These are phyloP conservation scores for Drosophila sechellia DNA, from an alignment of 1,140 invertebrate species.

Conservation along the genomic window DNA sequence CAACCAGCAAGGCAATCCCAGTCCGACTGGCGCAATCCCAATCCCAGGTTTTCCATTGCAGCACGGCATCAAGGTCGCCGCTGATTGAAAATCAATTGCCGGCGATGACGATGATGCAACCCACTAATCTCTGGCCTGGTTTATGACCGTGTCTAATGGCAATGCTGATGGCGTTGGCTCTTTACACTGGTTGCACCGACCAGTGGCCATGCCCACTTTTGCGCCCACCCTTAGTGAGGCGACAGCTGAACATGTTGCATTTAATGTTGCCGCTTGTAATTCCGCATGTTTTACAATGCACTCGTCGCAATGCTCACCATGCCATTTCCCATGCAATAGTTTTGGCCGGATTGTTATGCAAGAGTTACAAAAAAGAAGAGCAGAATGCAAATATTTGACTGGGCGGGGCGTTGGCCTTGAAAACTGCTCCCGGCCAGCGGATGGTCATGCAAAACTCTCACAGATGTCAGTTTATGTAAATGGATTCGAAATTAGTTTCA, in stretches of 20 bases:
- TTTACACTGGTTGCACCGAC: background rate
- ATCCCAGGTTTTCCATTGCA: slow-evolving; percentile 24
- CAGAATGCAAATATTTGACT: slow-evolving; percentile 70
- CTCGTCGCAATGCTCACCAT: slow-evolving; percentile 26
- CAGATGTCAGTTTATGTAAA: slow-evolving; percentile 80
- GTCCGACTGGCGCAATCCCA: background rate
- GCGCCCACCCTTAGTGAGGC: background rate
- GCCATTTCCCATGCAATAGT: slow-evolving; percentile 45
- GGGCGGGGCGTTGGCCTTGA: slow-evolving; percentile 24
- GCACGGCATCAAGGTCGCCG: slow-evolving; percentile 43
- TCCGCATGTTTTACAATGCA: slow-evolving; percentile 67
- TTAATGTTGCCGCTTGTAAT: slow-evolving; percentile 74
- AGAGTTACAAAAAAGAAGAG: slow-evolving; percentile 36
- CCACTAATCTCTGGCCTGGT: slow-evolving; percentile 49
- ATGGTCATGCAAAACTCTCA: slow-evolving; percentile 62
- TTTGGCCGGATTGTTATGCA: slow-evolving; percentile 63
- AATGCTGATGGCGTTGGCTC: slow-evolving; percentile 2
- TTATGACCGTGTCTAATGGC: slow-evolving; percentile 66
- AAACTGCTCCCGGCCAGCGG: slow-evolving; percentile 31
- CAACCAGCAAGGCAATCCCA: slow-evolving; percentile 38
- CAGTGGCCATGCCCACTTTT: background rate
- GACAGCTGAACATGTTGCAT: slow-evolving; percentile 58
- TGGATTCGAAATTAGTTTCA: slow-evolving; percentile 78
- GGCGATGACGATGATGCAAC: slow-evolving; percentile 56
- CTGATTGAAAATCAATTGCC: slow-evolving; percentile 77